phyloP scores from a whole-genome alignment of 2,888 invertebrate genomes.

The Escarpia spicata region DNA sequence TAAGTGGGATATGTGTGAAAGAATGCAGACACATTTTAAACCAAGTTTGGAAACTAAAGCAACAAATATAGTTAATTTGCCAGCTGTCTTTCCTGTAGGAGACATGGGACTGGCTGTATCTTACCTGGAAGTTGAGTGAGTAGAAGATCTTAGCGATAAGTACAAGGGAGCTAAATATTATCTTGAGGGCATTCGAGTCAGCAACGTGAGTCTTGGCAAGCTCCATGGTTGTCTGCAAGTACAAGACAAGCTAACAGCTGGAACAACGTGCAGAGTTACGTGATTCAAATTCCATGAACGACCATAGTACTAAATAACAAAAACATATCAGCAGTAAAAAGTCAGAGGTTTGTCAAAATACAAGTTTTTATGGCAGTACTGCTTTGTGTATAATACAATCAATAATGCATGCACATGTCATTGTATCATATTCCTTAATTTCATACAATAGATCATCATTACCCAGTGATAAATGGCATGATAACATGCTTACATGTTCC shows the following conservation, averaged over 20 bases:
- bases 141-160: conserved; percentile 95
- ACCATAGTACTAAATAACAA: not conserved
- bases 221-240: conserved; percentile 80
- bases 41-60: too few species aligned
- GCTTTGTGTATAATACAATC: not conserved
- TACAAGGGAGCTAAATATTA: conserved; percentile 88
- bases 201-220: conserved; percentile 80
- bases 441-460: not conserved
- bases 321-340: conserved; percentile 19
- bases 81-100: too few species aligned
- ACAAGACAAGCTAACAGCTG: not conserved
- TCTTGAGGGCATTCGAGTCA: conserved; percentile 80
- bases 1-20: too few species aligned
- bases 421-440: not conserved
- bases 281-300: not conserved
- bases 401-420: not conserved
- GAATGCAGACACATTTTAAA: too few species aligned
- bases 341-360: conserved; percentile 29
- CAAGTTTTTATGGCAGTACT: conserved; percentile 46
- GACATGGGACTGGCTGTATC: conserved; percentile 28
- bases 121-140: conserved; percentile 90
- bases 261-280: not conserved
- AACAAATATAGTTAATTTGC: too few species aligned
- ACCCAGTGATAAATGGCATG: not conserved
- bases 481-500: not conserved